Conservation (phyloP, 1,140 invertebrate species). For the Apis mellifera region Amel_HAv3.1 CM009941.2:13762001-13762500, state of each 20-base stretch:
- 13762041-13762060: constrained; percentile 52
- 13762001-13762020: constrained; percentile 64
- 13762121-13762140: constrained; percentile 35
- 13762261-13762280: no score
- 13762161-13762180: not conserved
- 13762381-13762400: no score
- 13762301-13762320: no score
- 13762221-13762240: not conserved
- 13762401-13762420: no score
- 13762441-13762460: not conserved
- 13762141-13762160: not conserved
- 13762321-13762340: no score
- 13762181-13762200: constrained; percentile 12
- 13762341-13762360: no score
- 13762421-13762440: not conserved
- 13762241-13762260: no score
- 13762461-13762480: not conserved
- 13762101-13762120: not conserved
- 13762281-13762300: no score
- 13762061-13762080: constrained; percentile 42
- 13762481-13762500: not conserved
- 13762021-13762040: constrained; percentile 42
- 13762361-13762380: no score
- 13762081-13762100: constrained; percentile 4
- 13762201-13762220: not conserved